Conservation (phyloP, 1,140 invertebrate species). For the Chrysomallon squamiferum region DNA sequence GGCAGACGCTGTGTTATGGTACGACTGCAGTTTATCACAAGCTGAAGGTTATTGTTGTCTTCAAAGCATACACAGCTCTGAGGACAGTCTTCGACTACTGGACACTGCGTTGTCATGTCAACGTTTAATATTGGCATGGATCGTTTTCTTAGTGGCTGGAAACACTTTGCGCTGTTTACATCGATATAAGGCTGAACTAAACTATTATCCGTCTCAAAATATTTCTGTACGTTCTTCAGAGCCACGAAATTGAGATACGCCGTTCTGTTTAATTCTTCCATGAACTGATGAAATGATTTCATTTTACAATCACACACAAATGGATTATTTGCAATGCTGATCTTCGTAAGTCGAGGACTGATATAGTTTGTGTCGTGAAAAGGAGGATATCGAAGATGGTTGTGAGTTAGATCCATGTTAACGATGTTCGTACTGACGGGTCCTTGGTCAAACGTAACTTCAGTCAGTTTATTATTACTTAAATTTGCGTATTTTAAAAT, state of each 20-base stretch:
- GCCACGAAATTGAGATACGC: neutral
- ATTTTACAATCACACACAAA: conserved; percentile 28
- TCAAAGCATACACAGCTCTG: conserved; percentile 9
- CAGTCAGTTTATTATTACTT: conserved; percentile 8
- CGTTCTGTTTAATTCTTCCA: neutral
- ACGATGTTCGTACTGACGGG: conserved; percentile 2
- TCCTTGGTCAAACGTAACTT: conserved; percentile 11
- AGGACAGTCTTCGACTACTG: conserved; percentile 14
- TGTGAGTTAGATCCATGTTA: conserved; percentile 16
- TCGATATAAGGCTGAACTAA: conserved; percentile 8
- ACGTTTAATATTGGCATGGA: neutral
- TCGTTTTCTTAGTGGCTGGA: neutral
- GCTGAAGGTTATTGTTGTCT: neutral
- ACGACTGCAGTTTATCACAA: conserved; percentile 16
- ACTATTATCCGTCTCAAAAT: neutral
- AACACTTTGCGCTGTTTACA: conserved; percentile 8
- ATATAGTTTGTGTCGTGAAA: conserved; percentile 10
- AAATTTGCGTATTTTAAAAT: conserved; percentile 9
- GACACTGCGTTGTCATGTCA: conserved; percentile 6
- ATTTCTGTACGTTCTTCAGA: neutral
- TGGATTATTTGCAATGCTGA: conserved; percentile 15
- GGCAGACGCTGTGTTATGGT: conserved; percentile 11
- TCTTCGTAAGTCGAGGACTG: neutral
- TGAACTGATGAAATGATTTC: conserved; percentile 18
- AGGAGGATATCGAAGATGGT: conserved; percentile 15